Base-by-base conservation (phyloP, 2,888 invertebrate genomes). In the Synergus gifuensis region DNA sequence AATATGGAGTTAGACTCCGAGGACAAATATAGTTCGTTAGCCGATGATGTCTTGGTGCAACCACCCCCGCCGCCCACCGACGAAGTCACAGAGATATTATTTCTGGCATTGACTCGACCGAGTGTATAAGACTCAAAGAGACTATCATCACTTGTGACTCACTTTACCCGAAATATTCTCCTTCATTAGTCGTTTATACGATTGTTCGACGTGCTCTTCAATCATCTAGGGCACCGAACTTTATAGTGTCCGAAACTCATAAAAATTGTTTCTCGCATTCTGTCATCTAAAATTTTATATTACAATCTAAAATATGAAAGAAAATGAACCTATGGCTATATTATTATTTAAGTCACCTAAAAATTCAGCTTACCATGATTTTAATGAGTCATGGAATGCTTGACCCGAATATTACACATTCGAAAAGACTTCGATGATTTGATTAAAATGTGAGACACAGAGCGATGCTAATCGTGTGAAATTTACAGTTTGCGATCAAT, bases 1-100 rank as follows among this genome's bases (percentile, higher is more conserved):
- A 73, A 73, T 73, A 73, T 69, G 69, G 69, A 69, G 78, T 78
- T 78, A 76, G 79, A 78, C 82, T 80, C 79, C 82, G 80, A 82
- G 87, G 88, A 87, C 88, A 90, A 90, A 91, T 91, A 90, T 91
- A 91, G 90, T 90, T 86, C 84, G 86, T 87, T 89, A 88, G 88
- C 87, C 87, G 88, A 89, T 89, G 88, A 89, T 88, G 88, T 87
- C 86, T 81, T 78, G 42, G 84, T 83, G 83, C 83, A 85, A 84
- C 86, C 89, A 87, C 88, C 87, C 89, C 86, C 88, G 84, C 83
- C 82, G 60, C 80, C 81, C 80, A 69, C 81, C 78, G 76, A 79
- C 79, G 82, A 84, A 16, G 78, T 80, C 84, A 81, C 82, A 83
- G 87, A 83, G 85, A 89, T 90, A 90, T 91, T 91, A 91, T 91